Base-by-base conservation (phyloP, 2,888 invertebrate genomes). In the Lordiphosa andalusiaca region DNA sequence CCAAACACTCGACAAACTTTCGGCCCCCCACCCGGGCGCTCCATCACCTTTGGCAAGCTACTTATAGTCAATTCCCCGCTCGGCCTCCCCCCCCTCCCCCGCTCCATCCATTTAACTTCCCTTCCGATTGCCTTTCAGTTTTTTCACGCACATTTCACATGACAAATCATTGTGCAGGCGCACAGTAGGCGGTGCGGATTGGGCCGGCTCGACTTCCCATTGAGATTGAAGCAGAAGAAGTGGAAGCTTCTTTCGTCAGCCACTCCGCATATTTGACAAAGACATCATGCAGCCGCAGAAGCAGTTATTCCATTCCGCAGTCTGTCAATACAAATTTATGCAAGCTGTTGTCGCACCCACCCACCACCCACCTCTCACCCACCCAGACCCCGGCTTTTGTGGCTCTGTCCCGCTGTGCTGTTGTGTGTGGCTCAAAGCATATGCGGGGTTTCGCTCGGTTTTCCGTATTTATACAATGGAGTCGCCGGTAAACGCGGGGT, bases 301-400 rank as follows among this genome's bases (percentile, higher is more conserved):
- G 70, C 78, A 64, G 75, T 72, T 74, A 71, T 78, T 63, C 67
- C 67, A 72, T 76, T 54, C 67, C 65, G 71, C 69, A 65, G 76
- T 73, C 80, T 76, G 73, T 69, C 76, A 76, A 80, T 80, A 80
- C 71, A 73, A 80, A 76, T 76, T 80, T 76, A 80, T 76, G 80
- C 76, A 80, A 76, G 71, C 80, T 77, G 76, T 67, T 73, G 71
- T 69, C 63, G 42, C 62, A 51, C 47, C 23, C 50, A 57, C 63
- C 16, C 62, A 51, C 47, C 23, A 53, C 59, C 63, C 16, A 13
- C 5, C 16, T 5, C 44, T 7, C 6, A 1, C 30, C 10, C 42
- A 19, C 10, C 10, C 39, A 16, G 2, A 7, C 19, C 13, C 4
- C 13, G 19, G 12, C 41, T 2, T 39, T 39, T 39, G 10, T 16